Base-by-base conservation (phyloP, 2,888 invertebrate genomes). In the Orthosia gothica region DNA sequence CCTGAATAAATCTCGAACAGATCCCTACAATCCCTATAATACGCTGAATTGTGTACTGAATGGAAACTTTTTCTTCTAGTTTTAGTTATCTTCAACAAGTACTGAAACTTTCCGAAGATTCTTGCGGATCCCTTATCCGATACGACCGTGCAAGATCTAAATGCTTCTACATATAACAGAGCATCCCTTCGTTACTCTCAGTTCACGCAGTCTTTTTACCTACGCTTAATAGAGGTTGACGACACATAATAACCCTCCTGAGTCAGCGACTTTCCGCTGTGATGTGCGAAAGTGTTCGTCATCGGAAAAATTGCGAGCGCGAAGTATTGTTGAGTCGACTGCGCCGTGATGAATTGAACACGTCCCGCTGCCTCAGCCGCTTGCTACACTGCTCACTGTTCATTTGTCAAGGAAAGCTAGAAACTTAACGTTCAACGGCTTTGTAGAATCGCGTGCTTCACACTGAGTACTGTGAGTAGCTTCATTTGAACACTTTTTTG, bases 251-350 rank as follows among this genome's bases (percentile, higher is more conserved):
- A 87, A 82, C 80, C 78, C 70, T 73, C 59, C 89, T 88, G 89
- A 90, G 87, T 91, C 90, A 91, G 91, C 91, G 70, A 76, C 79
- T 83, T 85, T 78, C 49, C 74, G 81, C 76, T 79, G 83, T 74
- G 88, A 86, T 86, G 86, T 87, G 81, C 74, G 86, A 92, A 93
- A 93, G 88, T 91, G 92, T 91, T 91, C 87, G 93, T 93, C 93
- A 93, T 93, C 90, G 91, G 89, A 92, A 93, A 93, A 92, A 92
- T 90, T 90, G 90, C 90, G 77, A 83, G 70, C 49, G 81, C 81
- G 66, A 71, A 85, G 88, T 85, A 85, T 84, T 88, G 91, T 89
- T 89, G 90, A 89, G 81, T 75, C 79, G 83, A 81, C 74, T 78
- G 78, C 73, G 64, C 26, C 26, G 84, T 89, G 89, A 91, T 91